These are phyloP conservation scores for Platichthys flesus DNA, from an alignment of 2,113 vertebrate genomes.

Conservation along the genomic window DNA sequence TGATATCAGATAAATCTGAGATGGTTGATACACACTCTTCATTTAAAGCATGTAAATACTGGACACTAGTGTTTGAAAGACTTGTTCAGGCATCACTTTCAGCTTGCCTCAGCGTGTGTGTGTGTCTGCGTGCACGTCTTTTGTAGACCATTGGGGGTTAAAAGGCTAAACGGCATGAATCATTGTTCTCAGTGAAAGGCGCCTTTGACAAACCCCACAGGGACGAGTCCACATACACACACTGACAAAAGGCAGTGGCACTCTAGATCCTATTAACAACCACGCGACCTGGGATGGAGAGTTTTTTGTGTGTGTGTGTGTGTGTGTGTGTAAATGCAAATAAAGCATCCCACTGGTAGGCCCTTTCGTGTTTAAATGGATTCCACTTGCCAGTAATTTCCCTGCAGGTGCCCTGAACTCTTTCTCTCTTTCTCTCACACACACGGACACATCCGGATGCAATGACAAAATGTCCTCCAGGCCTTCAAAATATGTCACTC, in stretches of 20 bases:
- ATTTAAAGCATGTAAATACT: neutral
- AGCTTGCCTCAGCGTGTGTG: conserved; percentile 15
- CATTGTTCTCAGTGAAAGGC: conserved; percentile 82
- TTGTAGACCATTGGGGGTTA: conserved; percentile 76
- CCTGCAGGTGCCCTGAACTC: conserved; percentile 71
- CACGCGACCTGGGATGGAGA: conserved; percentile 13
- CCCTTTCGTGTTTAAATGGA: conserved; percentile 65
- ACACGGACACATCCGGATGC: conserved; percentile 28
- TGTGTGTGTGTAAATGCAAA: conserved; percentile 57
- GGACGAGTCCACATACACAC: conserved; percentile 73
- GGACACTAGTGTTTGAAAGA: conserved; percentile 14
- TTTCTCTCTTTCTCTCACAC: neutral
- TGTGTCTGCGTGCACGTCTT: conserved; percentile 35
- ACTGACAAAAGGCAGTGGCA: conserved; percentile 71
- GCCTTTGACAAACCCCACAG: conserved; percentile 74
- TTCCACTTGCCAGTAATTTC: conserved; percentile 71
- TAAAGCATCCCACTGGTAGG: conserved; percentile 59
- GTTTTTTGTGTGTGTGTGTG: conserved; percentile 18
- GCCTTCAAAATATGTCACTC: conserved; percentile 9
- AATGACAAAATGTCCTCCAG: conserved; percentile 74
- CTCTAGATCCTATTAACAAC: conserved; percentile 71
- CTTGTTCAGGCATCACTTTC: conserved; percentile 24
- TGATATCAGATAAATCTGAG: neutral
- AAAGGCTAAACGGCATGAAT: conserved; percentile 83
- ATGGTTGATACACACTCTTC: neutral